Conservation (phyloP, 2,113 vertebrate species). For the Carassius auratus region DNA sequence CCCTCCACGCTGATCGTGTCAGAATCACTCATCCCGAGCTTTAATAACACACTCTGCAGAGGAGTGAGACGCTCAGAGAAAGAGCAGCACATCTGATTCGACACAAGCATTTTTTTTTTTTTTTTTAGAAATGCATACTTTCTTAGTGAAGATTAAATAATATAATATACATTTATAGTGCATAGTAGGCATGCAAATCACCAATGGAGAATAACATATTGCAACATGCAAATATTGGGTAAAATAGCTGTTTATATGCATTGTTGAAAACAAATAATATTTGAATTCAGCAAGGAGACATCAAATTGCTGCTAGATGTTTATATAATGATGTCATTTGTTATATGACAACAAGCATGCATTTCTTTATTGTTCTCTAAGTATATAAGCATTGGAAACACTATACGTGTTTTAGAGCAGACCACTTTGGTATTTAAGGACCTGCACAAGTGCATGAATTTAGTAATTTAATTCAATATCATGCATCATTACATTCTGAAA, state of each 20-base stretch:
- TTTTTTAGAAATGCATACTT: no score
- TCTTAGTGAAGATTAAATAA: no score
- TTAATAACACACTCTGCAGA: background rate
- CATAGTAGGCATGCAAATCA: no score
- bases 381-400: background rate
- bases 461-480: background rate
- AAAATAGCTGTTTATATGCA: no score
- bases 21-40: slow-evolving; percentile 2
- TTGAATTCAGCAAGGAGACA: no score
- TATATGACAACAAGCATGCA: background rate
- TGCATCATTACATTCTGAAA: background rate
- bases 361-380: background rate
- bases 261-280: no score
- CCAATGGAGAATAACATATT: background rate
- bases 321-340: background rate
- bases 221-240: no score
- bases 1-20: slow-evolving; percentile 21
- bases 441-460: background rate
- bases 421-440: background rate
- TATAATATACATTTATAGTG: no score
- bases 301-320: background rate
- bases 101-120: background rate
- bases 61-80: background rate
- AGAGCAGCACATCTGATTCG: background rate
- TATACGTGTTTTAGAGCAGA: background rate